Conservation (phyloP, 2,888 invertebrate genomes). For the Calameuta filiformis region DNA sequence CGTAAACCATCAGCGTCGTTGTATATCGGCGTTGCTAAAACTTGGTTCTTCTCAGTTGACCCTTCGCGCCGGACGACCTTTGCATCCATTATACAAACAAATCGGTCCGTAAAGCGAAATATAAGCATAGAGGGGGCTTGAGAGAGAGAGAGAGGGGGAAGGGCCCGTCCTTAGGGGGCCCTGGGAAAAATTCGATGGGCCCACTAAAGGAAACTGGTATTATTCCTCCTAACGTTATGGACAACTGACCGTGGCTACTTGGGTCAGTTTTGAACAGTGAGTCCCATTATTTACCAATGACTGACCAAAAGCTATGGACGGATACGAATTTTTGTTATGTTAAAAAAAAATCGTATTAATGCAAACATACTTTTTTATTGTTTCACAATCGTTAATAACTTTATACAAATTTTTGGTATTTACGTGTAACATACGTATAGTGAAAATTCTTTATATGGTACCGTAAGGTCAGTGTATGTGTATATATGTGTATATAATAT, state of each 20-base stretch:
- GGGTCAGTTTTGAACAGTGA: neutral
- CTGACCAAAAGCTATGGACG: neutral
- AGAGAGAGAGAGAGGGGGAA: neutral
- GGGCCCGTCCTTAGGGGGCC: constrained; percentile 19
- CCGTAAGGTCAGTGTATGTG: neutral
- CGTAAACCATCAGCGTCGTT: neutral
- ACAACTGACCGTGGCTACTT: constrained; percentile 22
- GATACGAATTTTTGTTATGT: neutral
- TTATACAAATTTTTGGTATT: neutral
- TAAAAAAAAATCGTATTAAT: neutral
- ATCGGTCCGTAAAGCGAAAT: constrained; percentile 7
- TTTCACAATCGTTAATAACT: neutral
- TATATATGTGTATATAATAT: too few relatives aligned
- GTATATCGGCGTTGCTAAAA: neutral
- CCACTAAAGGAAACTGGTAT: constrained; percentile 49
- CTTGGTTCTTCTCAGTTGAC: constrained; percentile 15
- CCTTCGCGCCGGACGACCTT: neutral
- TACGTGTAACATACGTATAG: neutral
- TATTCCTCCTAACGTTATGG: constrained; percentile 12
- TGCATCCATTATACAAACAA: constrained; percentile 12
- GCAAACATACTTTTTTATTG: neutral
- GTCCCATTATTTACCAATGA: neutral
- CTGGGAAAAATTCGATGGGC: constrained; percentile 41
- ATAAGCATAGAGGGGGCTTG: neutral
- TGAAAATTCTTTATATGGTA: neutral